Conservation (phyloP, 2,797 vertebrate genomes). For the Moxostoma hubbsi region DNA sequence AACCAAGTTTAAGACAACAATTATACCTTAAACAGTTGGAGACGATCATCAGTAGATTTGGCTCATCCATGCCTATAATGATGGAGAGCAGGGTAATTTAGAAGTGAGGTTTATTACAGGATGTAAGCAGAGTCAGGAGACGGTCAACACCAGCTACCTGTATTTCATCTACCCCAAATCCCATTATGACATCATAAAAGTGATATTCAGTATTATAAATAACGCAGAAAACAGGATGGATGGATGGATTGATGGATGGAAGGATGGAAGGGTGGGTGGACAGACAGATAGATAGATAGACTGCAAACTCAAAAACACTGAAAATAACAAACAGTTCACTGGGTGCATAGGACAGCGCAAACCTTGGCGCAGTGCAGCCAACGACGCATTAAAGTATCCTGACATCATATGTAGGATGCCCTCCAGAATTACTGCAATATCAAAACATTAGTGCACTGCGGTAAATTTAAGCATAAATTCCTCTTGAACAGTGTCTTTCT, state of each 20-base stretch:
- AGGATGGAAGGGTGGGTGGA: too few species aligned
- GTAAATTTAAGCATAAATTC: not conserved
- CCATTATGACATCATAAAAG: not conserved
- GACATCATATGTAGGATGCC: slow-evolving; percentile 32
- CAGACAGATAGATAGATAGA: too few species aligned
- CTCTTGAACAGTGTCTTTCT: not conserved
- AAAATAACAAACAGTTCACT: not conserved
- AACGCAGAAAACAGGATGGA: not conserved
- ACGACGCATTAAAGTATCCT: slow-evolving; percentile 12
- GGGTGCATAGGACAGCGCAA: slow-evolving; percentile 4
- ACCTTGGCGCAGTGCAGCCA: slow-evolving; percentile 36
- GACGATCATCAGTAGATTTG: slow-evolving; percentile 2
- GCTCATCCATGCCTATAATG: slow-evolving; percentile 22
- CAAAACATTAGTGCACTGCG: slow-evolving; percentile 9
- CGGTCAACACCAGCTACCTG: slow-evolving; percentile 31
- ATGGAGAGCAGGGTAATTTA: slow-evolving; percentile 29
- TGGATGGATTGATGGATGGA: too few species aligned
- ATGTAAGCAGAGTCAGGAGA: slow-evolving; percentile 15
- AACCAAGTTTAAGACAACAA: slow-evolving; percentile 61
- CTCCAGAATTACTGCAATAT: slow-evolving; percentile 34
- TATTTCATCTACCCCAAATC: not conserved
- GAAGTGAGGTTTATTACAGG: slow-evolving; percentile 27
- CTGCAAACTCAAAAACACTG: not conserved
- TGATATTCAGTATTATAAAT: not conserved
- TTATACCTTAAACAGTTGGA: slow-evolving; percentile 31